These are phyloP conservation scores for Bacillus rossius DNA, from an alignment of 1,140 invertebrate genomes.

Conservation along the genomic window DNA sequence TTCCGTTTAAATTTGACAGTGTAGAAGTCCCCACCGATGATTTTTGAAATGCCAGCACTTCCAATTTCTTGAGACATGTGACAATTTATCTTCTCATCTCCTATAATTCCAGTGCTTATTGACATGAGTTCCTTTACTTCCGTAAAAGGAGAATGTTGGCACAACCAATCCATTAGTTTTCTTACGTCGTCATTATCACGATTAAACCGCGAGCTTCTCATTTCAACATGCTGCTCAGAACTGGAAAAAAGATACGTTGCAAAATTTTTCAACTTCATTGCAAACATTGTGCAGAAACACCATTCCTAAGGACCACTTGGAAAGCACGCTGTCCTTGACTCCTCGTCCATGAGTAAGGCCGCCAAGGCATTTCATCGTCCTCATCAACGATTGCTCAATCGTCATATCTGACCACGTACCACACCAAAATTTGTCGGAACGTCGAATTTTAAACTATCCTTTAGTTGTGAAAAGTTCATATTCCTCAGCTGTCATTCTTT, in stretches of 20 bases:
- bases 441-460: slow-evolving; percentile 35
- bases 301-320: slow-evolving; percentile 27
- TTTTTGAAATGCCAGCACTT: slow-evolving; percentile 6
- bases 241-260: too few relatives aligned
- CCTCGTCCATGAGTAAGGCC: too few relatives aligned
- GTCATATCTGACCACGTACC: slow-evolving; percentile 40
- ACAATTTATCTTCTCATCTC: slow-evolving; percentile 13
- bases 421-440: slow-evolving; percentile 40
- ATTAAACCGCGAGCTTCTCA: too few relatives aligned
- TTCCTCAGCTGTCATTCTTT: slow-evolving; percentile 31
- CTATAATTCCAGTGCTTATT: not conserved
- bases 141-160: too few relatives aligned
- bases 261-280: too few relatives aligned
- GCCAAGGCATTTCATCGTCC: slow-evolving; percentile 35
- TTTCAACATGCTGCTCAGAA: too few relatives aligned
- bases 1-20: not conserved
- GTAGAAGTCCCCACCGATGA: slow-evolving; percentile 6
- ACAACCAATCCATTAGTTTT: too few relatives aligned
- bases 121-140: too few relatives aligned
- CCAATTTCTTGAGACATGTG: slow-evolving; percentile 12
- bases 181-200: too few relatives aligned
- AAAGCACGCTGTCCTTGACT: slow-evolving; percentile 14
- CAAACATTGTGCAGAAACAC: too few relatives aligned
- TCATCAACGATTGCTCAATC: slow-evolving; percentile 38
- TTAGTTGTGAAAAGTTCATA: slow-evolving; percentile 35